Conservation (phyloP, 2,113 vertebrate genomes). For the Notothenia coriiceps region DNA sequence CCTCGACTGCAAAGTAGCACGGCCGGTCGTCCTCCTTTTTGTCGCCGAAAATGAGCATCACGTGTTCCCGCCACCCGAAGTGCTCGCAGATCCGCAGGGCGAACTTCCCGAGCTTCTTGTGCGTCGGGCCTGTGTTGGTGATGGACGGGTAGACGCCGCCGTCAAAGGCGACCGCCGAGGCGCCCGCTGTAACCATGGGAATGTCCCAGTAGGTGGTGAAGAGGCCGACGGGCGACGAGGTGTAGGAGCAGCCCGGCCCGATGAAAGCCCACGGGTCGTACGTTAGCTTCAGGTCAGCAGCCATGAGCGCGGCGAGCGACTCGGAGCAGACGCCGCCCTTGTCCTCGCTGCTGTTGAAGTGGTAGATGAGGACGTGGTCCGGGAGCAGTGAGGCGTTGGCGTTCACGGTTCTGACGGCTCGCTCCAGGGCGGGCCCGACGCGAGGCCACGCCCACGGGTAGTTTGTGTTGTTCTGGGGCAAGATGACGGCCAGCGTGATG, state of each 20-base stretch:
- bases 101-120: slow-evolving; percentile 91
- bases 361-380: slow-evolving; percentile 76
- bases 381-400: slow-evolving; percentile 80
- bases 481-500: slow-evolving; percentile 89
- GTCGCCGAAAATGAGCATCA: slow-evolving; percentile 89
- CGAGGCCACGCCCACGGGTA: slow-evolving; percentile 97
- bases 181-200: slow-evolving; percentile 91
- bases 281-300: slow-evolving; percentile 89
- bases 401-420: slow-evolving; percentile 84
- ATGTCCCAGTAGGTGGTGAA: slow-evolving; percentile 92
- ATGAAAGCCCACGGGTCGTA: slow-evolving; percentile 89
- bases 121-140: slow-evolving; percentile 91
- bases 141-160: slow-evolving; percentile 81
- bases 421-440: slow-evolving; percentile 88
- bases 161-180: slow-evolving; percentile 88
- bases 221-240: slow-evolving; percentile 88
- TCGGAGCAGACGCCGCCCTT: slow-evolving; percentile 88
- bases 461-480: slow-evolving; percentile 88
- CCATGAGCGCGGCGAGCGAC: slow-evolving; percentile 88
- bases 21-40: slow-evolving; percentile 85
- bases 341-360: slow-evolving; percentile 90
- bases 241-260: slow-evolving; percentile 92
- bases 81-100: slow-evolving; percentile 85
- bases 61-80: slow-evolving; percentile 88
- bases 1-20: slow-evolving; percentile 91